Base-by-base conservation (phyloP, 2,797 vertebrate genomes). In the Danio jaintianensis region DNA sequence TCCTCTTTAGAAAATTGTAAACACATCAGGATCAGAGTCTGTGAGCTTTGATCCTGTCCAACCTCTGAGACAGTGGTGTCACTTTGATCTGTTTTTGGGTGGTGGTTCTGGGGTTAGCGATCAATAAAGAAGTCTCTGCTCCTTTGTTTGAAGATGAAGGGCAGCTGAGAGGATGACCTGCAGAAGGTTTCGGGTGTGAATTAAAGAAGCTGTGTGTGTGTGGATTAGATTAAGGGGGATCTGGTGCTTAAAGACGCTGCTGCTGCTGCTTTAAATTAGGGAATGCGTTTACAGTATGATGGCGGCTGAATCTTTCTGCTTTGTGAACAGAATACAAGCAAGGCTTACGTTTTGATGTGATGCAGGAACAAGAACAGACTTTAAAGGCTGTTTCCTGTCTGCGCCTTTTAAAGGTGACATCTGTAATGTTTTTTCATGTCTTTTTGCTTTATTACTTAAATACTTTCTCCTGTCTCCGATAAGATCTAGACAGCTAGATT, bases 101-200 rank as follows among this genome's bases (percentile, higher is more conserved):
- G 76, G 80, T 83, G 80, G 77, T 78, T 83, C 61, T 78, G 69
- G 81, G 74, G 81, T 76, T 75, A 50, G 80, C 71, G 53, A 82
- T 88, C 87, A 88, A 85, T 86, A 85, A 85, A 83, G 80, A 82
- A 83, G 85, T 86, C 86, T 84, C 75, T n/a, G 56, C 38, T 61
- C 80, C 82, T 85, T 86, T 86, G 86, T 85, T 88, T 87, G 85
- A 86, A 87, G 86, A 85, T 86, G 82, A 85, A 86, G 83, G 85
- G 74, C 71, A 77, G 64, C 78, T 81, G 85, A 79, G 64, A 84
- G 75, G 84, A 73, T 81, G 86, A 83, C 85, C 81, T 48, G 38
- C 76, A 76, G 71, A 79, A 82, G 74, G 82, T 58, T 68, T 53
- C 40, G 82, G 78, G 82, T 78, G 56, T 69, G 75, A 86, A 84